phyloP scores from a whole-genome alignment of 2,888 invertebrate genomes.

The Cantharis nigra region DNA sequence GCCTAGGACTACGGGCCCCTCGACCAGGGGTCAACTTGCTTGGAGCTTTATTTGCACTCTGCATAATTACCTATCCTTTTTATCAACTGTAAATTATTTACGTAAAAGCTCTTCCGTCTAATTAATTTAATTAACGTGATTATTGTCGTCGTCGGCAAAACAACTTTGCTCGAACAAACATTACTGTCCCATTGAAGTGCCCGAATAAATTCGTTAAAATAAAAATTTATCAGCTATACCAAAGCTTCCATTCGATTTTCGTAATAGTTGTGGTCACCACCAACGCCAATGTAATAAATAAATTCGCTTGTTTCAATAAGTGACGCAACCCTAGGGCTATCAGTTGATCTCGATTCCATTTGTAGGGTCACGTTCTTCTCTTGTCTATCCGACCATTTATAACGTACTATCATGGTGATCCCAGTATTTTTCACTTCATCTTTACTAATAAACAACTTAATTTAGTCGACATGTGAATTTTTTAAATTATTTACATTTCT shows the following conservation, averaged over 20 bases:
- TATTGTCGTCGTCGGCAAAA: background rate
- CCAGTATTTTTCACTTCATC: constrained; percentile 16
- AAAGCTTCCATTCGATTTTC: background rate
- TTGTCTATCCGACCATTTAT: constrained; percentile 34
- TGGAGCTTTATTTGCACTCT: constrained; percentile 45
- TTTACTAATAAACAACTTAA: constrained; percentile 25
- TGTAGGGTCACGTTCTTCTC: constrained; percentile 40
- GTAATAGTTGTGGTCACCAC: constrained; percentile 30
- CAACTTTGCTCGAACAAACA: background rate
- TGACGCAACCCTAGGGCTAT: constrained; percentile 38
- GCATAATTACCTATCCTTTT: constrained; percentile 36
- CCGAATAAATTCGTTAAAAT: background rate
- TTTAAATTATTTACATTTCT: background rate
- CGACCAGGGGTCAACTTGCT: constrained; percentile 49
- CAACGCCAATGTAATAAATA: constrained; percentile 36
- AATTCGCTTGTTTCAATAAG: constrained; percentile 34
- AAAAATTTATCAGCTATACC: background rate
- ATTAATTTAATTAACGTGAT: constrained; percentile 14
- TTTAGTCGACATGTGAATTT: constrained; percentile 9
- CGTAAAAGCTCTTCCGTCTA: constrained; percentile 6
- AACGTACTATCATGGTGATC: constrained; percentile 19
- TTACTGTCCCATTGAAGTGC: background rate
- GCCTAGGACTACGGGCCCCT: constrained; percentile 34
- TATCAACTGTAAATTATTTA: constrained; percentile 9
- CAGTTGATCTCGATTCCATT: constrained; percentile 37